These are phyloP conservation scores for Equus quagga DNA, from an alignment of 2,113 vertebrate species.

Conservation along the genomic window DNA sequence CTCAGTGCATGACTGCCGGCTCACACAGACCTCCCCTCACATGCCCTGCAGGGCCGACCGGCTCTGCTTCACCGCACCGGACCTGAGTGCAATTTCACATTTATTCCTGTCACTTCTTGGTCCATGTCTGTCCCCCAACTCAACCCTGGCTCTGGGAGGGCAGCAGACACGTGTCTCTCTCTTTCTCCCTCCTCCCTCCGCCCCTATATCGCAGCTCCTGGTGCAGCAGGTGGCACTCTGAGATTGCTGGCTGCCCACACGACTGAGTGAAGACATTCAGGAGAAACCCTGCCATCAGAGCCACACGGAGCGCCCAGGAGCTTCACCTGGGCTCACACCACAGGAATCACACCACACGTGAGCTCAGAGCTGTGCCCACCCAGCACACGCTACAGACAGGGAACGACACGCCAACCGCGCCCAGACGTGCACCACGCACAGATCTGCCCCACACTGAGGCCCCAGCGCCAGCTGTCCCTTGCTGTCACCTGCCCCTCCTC, in stretches of 20 bases:
- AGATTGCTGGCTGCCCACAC: not conserved
- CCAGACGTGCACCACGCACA: not conserved
- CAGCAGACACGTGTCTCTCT: not conserved
- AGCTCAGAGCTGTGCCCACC: not conserved
- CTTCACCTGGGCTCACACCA: not conserved
- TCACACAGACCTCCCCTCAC: not conserved
- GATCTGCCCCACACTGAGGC: not conserved
- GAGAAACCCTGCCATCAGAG: not conserved
- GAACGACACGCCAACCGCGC: not conserved
- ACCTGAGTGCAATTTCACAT: not conserved
- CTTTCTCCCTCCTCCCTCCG: not conserved
- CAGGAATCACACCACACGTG: rapidly evolving
- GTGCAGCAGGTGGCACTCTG: too few species aligned
- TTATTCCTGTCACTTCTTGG: not conserved
- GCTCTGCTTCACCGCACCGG: rapidly evolving
- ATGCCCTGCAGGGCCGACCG: rapidly evolving
- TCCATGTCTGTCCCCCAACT: not conserved
- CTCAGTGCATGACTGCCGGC: not conserved
- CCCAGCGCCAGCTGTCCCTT: too few species aligned
- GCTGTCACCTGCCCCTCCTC: not conserved
- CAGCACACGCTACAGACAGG: not conserved
- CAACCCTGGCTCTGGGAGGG: not conserved
- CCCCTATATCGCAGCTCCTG: not conserved
- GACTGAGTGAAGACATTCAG: not conserved
- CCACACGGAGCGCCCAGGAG: not conserved